Evolutionary conservation across 1,140 invertebrate species (phyloP).

Genomic region (Heliconius hermathena): DNA sequence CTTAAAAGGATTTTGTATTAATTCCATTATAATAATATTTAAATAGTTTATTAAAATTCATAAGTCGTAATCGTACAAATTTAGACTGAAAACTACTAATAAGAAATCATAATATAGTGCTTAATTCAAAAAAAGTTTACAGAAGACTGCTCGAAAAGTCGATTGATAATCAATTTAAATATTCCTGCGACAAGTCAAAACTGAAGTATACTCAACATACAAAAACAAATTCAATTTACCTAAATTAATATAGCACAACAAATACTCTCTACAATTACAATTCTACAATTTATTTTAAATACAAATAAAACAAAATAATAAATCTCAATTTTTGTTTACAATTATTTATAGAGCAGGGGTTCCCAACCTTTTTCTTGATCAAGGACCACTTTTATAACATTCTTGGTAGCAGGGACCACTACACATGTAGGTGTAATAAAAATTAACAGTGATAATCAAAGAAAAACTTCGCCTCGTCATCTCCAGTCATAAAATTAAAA

Average conservation of each 20-base stretch:
- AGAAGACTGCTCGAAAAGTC: constrained; percentile 2
- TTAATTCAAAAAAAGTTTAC: background rate
- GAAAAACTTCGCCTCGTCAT: no score
- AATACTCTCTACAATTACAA: no score
- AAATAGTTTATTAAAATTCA: background rate
- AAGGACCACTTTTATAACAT: no score
- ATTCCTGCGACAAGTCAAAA: background rate
- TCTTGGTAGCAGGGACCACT: no score
- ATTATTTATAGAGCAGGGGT: background rate
- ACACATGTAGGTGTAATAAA: no score
- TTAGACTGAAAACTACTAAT: background rate
- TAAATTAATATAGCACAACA: background rate
- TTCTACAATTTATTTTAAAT: background rate
- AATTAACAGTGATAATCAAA: no score
- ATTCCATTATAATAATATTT: background rate
- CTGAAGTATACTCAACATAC: background rate
- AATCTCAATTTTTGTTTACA: background rate
- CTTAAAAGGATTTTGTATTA: background rate
- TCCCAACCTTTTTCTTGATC: no score
- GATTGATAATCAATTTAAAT: background rate
- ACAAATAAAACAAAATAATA: background rate
- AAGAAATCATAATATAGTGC: background rate
- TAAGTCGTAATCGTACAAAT: background rate
- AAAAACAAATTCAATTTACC: background rate
- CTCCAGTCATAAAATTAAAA: no score